phyloP scores from a whole-genome alignment of 2,797 vertebrate genomes.

The Gadopsis marmoratus region DNA sequence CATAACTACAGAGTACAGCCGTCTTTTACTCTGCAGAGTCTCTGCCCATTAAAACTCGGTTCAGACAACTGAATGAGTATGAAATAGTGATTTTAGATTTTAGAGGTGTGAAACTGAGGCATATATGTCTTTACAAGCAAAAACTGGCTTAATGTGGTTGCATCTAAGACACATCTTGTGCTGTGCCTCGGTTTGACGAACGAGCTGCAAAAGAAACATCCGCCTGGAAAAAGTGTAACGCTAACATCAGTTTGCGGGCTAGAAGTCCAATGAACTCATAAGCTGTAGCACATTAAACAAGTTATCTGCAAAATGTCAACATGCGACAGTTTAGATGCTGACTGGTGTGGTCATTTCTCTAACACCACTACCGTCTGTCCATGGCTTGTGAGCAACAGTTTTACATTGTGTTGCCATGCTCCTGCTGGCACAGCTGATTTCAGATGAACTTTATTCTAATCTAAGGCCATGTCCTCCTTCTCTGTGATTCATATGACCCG shows the following conservation, averaged over 20 bases:
- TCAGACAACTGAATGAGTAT: too few relatives aligned
- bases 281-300: neutral
- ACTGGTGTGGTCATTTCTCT: neutral
- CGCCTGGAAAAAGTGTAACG: too few relatives aligned
- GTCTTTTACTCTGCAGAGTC: too few relatives aligned
- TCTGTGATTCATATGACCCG: neutral
- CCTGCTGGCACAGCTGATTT: neutral
- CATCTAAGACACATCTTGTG: rapidly evolving
- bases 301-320: too few relatives aligned
- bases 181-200: neutral
- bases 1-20: too few relatives aligned
- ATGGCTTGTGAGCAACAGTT: neutral
- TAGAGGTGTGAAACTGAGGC: neutral
- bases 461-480: neutral
- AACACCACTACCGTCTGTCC: neutral
- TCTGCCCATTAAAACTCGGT: too few relatives aligned
- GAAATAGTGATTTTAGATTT: too few relatives aligned
- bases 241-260: neutral
- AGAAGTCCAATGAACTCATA: neutral
- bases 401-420: neutral
- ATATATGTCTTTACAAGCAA: neutral
- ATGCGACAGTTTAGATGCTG: too few relatives aligned
- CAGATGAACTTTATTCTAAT: neutral
- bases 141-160: neutral
- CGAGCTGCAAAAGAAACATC: neutral